Evolutionary conservation across 92 coral and sea anemone species (phyloP), one percentile per base, ranked within the genome.

Genomic region (Desmophyllum pertusum): DNA sequence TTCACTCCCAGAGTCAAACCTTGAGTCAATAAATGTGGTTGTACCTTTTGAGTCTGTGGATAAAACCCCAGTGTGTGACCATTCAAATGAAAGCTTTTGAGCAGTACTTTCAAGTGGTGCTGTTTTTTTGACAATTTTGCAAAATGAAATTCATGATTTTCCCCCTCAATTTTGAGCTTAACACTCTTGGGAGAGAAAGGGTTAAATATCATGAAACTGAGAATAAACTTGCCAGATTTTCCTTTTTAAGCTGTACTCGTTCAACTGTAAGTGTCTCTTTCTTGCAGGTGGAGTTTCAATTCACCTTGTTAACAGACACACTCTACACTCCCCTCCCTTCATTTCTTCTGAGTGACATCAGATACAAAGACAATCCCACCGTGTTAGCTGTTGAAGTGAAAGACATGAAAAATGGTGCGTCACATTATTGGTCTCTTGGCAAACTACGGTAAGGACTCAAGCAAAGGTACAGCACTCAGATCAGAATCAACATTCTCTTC

Each of bases 201-300:
- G n/a, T n/a, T n/a, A n/a, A n/a, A 27, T 30, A 2, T 57, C 1
- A 8, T 57, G 30, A 59, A 59, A 1, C 35, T 8, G 31, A 27
- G 31, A 5, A 27, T 25, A 27, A 8, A 10, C 65, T 59, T 59
- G 3, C 29, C 17, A 59, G 17, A 25, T 48, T 59, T 55, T 23
- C 1, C 21, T 23, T 55, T 53, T 21, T 2, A 21, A 21, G 5
- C 62, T 23, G 5, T 18, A 25, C 29, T 55, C 63, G 27, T 13
- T 30, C n/a, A 55, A 55, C 63, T 21, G 65, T 21, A 9, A 9
- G 35, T 33, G 4, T 48, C n/a, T 19, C 0, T 64, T 68, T 17
- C 37, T 63, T n/a, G 59, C 83, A 97, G 99, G 99, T 97, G 76
- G 92, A 90, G 75, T 94, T 97, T 41, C 99, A 97, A 83, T 97